These are phyloP conservation scores for Synergus itoensis DNA, from an alignment of 2,888 invertebrate genomes.

Conservation along the genomic window DNA sequence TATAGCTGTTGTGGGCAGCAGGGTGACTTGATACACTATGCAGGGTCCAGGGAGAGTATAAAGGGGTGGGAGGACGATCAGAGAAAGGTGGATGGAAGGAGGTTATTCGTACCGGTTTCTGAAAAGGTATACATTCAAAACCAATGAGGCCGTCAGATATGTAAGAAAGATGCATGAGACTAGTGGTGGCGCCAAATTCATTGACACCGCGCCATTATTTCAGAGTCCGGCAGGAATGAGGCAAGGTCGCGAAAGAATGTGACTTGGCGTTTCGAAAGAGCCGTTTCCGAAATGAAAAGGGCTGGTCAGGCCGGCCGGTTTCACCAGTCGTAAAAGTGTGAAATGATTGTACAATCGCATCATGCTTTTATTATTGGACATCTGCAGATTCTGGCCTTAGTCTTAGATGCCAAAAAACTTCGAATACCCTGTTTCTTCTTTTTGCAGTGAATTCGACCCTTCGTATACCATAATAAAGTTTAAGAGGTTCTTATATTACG, in stretches of 20 bases:
- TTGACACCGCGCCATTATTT: conserved; percentile 60
- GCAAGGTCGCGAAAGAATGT: conserved; percentile 54
- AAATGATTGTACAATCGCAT: conserved; percentile 16
- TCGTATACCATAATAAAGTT: not conserved
- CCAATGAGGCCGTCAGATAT: not conserved
- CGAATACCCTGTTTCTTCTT: not conserved
- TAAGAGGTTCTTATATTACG: not conserved
- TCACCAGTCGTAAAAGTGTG: conserved; percentile 5
- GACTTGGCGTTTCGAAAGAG: conserved; percentile 25
- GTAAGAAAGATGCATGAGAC: conserved; percentile 28
- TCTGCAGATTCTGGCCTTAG: not conserved
- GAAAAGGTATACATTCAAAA: conserved; percentile 60
- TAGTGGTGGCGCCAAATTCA: conserved; percentile 63
- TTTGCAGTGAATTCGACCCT: not conserved
- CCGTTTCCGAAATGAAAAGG: conserved; percentile 18
- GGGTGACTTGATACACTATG: conserved; percentile 4
- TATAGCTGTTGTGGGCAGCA: conserved; percentile 61
- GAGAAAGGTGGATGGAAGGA: conserved; percentile 57
- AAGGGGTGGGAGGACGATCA: conserved; percentile 57
- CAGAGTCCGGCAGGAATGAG: conserved; percentile 45
- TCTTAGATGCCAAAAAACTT: not conserved
- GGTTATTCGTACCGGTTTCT: conserved; percentile 71
- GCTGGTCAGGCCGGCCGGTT: not conserved
- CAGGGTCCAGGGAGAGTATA: conserved; percentile 25
- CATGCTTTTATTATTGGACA: not conserved